phyloP scores from a whole-genome alignment of 2,113 vertebrate species.

The Uria lomvia region DNA sequence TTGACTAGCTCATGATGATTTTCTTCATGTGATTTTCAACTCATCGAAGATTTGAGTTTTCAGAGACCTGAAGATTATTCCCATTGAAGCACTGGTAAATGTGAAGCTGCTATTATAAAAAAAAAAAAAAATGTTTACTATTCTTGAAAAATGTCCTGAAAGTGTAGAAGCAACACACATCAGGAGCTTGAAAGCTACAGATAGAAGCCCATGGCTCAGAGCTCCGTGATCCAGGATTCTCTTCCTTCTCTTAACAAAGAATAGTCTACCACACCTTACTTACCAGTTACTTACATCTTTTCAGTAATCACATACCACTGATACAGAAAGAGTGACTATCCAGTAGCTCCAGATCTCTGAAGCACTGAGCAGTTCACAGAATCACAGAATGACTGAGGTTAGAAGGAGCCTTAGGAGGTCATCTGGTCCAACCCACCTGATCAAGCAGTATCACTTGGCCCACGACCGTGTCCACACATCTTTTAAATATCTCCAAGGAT shows the following conservation, averaged over 20 bases:
- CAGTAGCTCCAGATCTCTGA: neutral
- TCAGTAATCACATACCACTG: neutral
- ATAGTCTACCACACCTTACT: neutral
- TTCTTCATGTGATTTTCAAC: neutral
- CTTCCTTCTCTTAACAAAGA: neutral
- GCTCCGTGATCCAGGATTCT: fast-evolving
- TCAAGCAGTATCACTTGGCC: neutral
- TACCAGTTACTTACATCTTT: neutral
- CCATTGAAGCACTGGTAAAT: neutral
- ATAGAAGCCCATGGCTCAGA: neutral
- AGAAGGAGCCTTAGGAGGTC: neutral
- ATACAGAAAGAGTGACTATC: neutral
- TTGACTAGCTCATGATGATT: neutral
- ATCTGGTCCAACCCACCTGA: neutral
- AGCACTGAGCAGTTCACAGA: neutral
- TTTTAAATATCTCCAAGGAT: neutral
- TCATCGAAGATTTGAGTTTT: neutral
- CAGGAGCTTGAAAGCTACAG: neutral
- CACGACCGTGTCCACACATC: fast-evolving
- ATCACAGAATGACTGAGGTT: neutral
- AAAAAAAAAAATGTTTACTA: neutral
- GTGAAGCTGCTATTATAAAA: neutral
- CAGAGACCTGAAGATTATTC: neutral
- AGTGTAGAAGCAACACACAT: neutral
- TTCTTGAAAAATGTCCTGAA: neutral